These are phyloP conservation scores for Lepilemur ruficaudatus DNA, from an alignment of 2,797 vertebrate species.

Conservation along the genomic window DNA sequence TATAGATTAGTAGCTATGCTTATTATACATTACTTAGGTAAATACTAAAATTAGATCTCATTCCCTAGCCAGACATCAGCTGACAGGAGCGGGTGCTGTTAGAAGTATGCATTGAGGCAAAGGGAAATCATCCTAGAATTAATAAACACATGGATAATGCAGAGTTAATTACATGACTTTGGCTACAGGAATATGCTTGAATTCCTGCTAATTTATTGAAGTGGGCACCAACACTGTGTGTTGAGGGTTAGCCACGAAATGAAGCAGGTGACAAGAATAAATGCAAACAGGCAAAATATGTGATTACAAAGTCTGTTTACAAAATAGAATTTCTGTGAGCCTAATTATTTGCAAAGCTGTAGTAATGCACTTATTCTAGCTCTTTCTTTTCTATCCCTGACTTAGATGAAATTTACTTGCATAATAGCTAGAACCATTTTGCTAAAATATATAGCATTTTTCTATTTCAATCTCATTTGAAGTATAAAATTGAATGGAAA, in stretches of 20 bases:
- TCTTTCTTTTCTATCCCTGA: slow-evolving; percentile 48
- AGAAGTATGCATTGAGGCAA: not conserved
- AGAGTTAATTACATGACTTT: slow-evolving; percentile 45
- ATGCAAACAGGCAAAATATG: slow-evolving; percentile 5
- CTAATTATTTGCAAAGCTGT: slow-evolving; percentile 61
- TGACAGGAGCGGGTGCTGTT: not conserved
- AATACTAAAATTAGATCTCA: slow-evolving; percentile 46
- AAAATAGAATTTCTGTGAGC: slow-evolving; percentile 40
- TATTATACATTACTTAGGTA: slow-evolving; percentile 37
- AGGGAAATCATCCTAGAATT: slow-evolving; percentile 19
- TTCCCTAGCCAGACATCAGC: not conserved
- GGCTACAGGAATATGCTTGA: not conserved
- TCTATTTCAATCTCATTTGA: slow-evolving; percentile 60
- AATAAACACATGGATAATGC: slow-evolving; percentile 45
- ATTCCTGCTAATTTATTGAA: slow-evolving; percentile 56
- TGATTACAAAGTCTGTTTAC: slow-evolving; percentile 42
- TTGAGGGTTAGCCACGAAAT: slow-evolving; percentile 49
- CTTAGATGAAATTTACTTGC: slow-evolving; percentile 48
- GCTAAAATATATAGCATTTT: slow-evolving; percentile 61
- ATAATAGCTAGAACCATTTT: slow-evolving; percentile 45
- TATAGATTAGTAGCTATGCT: slow-evolving; percentile 11
- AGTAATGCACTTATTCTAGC: slow-evolving; percentile 22
- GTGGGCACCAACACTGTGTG: not conserved
- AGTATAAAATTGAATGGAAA: slow-evolving; percentile 62
- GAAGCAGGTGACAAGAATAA: slow-evolving; percentile 49